Base-by-base conservation (phyloP, 2,888 invertebrate species). In the Dysmachus trigonus region DNA sequence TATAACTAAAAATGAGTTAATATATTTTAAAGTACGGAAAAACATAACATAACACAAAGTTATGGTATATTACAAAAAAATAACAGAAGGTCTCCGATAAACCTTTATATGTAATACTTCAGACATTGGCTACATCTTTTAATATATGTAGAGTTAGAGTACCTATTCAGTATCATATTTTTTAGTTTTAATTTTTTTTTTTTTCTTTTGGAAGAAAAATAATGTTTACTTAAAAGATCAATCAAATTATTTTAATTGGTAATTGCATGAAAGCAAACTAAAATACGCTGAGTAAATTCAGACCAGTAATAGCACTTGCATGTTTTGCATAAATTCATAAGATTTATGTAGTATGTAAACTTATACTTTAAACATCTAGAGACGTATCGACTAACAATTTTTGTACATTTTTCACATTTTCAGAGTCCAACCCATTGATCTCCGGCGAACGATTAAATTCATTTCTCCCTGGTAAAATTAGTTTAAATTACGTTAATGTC, bases 391-490 rank as follows among this genome's bases (percentile, higher is more conserved):
- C 62, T 62, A 62, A 62, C 62, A 35, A 62, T 81, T 82, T 72
- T 71, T 86, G 38, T 79, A 86, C 41, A 38, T 77, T 41, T 83
- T 84, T 74, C 38, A 47, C 33, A 30, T 85, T 87, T 87, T 86
- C 87, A 87, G 87, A 86, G 86, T 76, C 86, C 86, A 86, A 86
- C 85, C 41, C 87, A 87, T 86, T 87, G 87, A 87, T 87, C 86
- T 86, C 74, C 86, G 86, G 85, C 76, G 74, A 81, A 81, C 79
- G 74, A 51, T 73, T 71, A 83, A 83, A 83, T 79, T 15, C 53
- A 77, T 76, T 76, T 76, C 76, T 38, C 22, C 38, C n/a, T 71
- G 81, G n/a, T 35, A 76, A 38, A 41, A 35, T 81, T 51, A 81
- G 53, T 81, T 81, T 81, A 51, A 51, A 53, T 81, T 81, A 81